These are phyloP conservation scores for Melolontha melolontha DNA, from an alignment of 2,888 invertebrate species.

Conservation along the genomic window DNA sequence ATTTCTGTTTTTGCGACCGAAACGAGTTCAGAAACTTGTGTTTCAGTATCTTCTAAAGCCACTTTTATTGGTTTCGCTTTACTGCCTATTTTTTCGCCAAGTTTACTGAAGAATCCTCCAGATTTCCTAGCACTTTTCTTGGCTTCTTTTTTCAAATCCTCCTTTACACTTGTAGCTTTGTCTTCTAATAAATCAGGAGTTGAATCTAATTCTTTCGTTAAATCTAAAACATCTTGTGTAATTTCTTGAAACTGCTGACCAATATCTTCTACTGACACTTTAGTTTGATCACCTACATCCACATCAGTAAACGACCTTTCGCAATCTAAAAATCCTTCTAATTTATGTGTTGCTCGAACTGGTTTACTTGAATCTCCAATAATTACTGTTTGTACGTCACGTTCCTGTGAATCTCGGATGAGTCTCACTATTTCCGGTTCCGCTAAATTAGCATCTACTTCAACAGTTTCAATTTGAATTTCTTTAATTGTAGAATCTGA, in stretches of 20 bases:
- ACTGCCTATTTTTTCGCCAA: conserved; percentile 46
- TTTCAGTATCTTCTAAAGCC: conserved; percentile 20
- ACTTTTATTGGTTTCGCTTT: conserved; percentile 42
- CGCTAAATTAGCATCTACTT: conserved; percentile 20
- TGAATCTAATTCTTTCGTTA: conserved; percentile 40
- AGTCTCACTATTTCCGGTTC: conserved; percentile 20
- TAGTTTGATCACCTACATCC: not conserved
- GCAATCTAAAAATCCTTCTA: conserved; percentile 21
- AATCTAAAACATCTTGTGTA: conserved; percentile 30
- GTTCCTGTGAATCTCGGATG: not conserved
- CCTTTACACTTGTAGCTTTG: conserved; percentile 38
- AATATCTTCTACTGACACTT: conserved; percentile 7
- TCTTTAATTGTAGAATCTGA: conserved; percentile 30
- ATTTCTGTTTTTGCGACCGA: conserved; percentile 14
- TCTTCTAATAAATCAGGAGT: conserved; percentile 33
- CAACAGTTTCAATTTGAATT: conserved; percentile 20
- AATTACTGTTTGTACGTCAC: not conserved
- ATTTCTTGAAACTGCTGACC: conserved; percentile 30
- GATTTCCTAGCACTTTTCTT: conserved; percentile 45
- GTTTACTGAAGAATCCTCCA: conserved; percentile 46
- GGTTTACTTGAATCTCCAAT: not conserved
- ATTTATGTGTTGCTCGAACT: conserved; percentile 1
- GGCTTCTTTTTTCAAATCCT: conserved; percentile 33
- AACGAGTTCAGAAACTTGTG: conserved; percentile 8
- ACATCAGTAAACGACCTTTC: conserved; percentile 14